A percentile compares a stretch with the other conserved stretches of the same genome.
Evolutionary conservation across 2,113 vertebrate species (phyloP).

Genomic region (Cranoglanis bouderius): DNA sequence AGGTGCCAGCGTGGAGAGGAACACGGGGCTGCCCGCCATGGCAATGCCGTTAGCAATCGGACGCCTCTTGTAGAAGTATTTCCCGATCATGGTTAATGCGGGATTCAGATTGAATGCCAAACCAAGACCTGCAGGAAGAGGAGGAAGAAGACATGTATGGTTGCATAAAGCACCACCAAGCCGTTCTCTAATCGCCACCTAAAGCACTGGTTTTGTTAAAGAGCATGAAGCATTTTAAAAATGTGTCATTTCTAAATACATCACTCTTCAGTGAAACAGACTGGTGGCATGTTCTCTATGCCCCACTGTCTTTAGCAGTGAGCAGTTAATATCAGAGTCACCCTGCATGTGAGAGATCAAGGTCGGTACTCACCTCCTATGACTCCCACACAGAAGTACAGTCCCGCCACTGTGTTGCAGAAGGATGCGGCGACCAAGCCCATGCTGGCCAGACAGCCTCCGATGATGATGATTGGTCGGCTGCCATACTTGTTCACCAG

Average conservation of each 20-base stretch:
- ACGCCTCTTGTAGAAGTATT: conserved; percentile 91
- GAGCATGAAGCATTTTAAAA: too few relatives aligned
- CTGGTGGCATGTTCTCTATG: not conserved
- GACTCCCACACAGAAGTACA: conserved; percentile 93
- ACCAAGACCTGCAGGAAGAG: conserved; percentile 79
- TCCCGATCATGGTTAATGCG: conserved; percentile 96
- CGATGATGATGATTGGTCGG: conserved; percentile 85
- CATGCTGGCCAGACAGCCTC: conserved; percentile 80
- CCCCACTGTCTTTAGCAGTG: not conserved
- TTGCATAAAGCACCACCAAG: too few relatives aligned
- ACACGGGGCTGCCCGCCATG: conserved; percentile 97
- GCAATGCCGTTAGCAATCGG: conserved; percentile 94
- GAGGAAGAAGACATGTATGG: not conserved
- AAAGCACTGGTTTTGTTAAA: not conserved
- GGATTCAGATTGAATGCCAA: conserved; percentile 97
- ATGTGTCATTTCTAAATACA: not conserved
- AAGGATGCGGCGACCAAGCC: conserved; percentile 88
- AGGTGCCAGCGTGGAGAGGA: conserved; percentile 89
- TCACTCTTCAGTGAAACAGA: not conserved
- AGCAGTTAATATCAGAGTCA: not conserved
- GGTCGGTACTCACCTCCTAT: conserved; percentile 80
- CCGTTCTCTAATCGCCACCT: not conserved
- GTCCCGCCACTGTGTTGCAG: conserved; percentile 86
- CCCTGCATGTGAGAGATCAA: not conserved
- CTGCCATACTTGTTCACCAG: conserved; percentile 94